Evolutionary conservation across 2,888 invertebrate species (phyloP).

Genomic region (Glaucopsyche alexis): DNA sequence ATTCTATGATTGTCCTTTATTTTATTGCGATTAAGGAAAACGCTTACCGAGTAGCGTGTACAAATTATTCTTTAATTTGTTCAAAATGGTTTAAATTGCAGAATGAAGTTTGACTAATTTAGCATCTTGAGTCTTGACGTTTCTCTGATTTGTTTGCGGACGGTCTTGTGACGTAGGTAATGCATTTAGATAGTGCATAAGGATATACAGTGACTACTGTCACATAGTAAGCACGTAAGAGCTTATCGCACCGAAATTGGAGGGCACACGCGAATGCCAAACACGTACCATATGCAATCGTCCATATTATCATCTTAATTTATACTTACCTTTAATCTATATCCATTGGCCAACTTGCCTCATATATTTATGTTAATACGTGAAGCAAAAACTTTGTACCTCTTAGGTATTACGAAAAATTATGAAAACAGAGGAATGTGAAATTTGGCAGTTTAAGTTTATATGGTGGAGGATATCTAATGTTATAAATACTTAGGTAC

Average conservation of each 20-base stretch:
- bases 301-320: too few species aligned
- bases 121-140: background rate
- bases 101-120: background rate
- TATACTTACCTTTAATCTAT: too few species aligned
- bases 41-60: background rate
- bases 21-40: background rate
- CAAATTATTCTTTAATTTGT: background rate
- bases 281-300: background rate
- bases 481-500: too few species aligned
- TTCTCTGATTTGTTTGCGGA: background rate
- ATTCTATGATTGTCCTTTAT: background rate
- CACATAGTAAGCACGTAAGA: slow-evolving; percentile 1
- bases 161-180: slow-evolving; percentile 56
- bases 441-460: too few species aligned
- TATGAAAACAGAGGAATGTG: too few species aligned
- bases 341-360: too few species aligned
- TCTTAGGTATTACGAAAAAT: too few species aligned
- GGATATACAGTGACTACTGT: slow-evolving; percentile 2
- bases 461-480: too few species aligned
- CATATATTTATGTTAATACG: too few species aligned
- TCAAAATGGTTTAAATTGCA: too few species aligned
- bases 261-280: background rate
- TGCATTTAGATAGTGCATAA: slow-evolving; percentile 53
- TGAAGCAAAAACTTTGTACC: too few species aligned
- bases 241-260: background rate